Percentiles rank a stretch among this genome's conserved stretches.
Conservation (phyloP, 2,888 invertebrate genomes). For the Catotricha subobsoleta region DNA sequence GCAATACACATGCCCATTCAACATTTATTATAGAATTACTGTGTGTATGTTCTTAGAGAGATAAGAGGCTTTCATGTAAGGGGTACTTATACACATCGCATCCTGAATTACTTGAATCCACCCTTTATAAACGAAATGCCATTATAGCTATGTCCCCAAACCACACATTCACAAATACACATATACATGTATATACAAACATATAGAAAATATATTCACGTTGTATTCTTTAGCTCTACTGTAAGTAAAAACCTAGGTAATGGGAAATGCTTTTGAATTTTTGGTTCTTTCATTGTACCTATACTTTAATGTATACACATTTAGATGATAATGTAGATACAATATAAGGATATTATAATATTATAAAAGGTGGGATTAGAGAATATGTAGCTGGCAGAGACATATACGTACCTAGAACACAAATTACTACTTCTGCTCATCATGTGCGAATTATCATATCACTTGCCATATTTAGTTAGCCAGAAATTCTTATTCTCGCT, state of each 20-base stretch:
- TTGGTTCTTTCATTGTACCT: conserved; percentile 6
- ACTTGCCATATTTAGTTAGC: no score
- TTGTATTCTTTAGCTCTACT: no score
- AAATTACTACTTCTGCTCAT: no score
- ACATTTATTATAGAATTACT: conserved; percentile 4
- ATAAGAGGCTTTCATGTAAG: conserved; percentile 4
- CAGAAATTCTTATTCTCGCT: no score
- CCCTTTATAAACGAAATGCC: conserved; percentile 2
- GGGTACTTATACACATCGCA: conserved; percentile 4
- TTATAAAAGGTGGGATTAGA: neutral
- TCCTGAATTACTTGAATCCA: conserved; percentile 3
- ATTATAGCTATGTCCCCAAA: conserved; percentile 2
- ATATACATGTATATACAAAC: neutral
- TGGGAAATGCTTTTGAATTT: conserved; percentile 1
- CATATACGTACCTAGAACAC: no score
- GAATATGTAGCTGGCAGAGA: neutral
- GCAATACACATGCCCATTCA: conserved; percentile 4
- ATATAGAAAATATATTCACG: no score
- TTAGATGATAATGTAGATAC: no score
- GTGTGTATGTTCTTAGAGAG: conserved; percentile 3
- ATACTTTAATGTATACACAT: no score
- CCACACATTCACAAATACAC: neutral
- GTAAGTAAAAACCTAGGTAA: no score
- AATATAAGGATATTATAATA: no score
- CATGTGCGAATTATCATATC: no score